phyloP scores from a whole-genome alignment of 2,113 vertebrate genomes.

The Camelus dromedarius region DNA sequence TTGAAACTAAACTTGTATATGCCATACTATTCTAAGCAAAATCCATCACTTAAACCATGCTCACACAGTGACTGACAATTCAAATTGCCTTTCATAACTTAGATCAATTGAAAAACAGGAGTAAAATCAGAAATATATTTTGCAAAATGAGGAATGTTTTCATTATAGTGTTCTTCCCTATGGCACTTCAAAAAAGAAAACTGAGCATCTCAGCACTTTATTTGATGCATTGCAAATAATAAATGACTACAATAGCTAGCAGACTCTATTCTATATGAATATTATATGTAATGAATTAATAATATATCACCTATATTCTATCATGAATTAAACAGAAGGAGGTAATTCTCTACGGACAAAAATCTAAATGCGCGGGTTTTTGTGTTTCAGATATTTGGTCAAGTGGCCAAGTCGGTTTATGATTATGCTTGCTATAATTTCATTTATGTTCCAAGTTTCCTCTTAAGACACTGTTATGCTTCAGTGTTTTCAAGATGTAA shows the following conservation, averaged over 20 bases:
- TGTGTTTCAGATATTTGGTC: slow-evolving; percentile 40
- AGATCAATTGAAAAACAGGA: slow-evolving; percentile 51
- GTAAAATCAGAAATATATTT: slow-evolving; percentile 58
- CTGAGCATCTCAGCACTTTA: background rate
- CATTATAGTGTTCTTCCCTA: slow-evolving; percentile 46
- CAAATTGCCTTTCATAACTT: slow-evolving; percentile 61
- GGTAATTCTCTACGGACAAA: background rate
- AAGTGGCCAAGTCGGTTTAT: slow-evolving; percentile 38
- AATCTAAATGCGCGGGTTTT: background rate
- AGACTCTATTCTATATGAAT: slow-evolving; percentile 34
- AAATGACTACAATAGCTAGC: slow-evolving; percentile 16
- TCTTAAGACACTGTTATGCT: background rate
- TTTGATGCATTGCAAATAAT: slow-evolving; percentile 45
- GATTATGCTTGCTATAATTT: background rate
- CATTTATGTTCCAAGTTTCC: background rate
- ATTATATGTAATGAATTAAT: slow-evolving; percentile 65
- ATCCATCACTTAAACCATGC: slow-evolving; percentile 30
- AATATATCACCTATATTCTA: slow-evolving; percentile 8
- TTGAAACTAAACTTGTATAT: slow-evolving; percentile 55
- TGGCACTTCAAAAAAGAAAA: slow-evolving; percentile 49
- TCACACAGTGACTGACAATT: slow-evolving; percentile 56
- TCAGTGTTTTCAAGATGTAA: background rate
- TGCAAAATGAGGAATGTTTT: slow-evolving; percentile 66
- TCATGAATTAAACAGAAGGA: slow-evolving; percentile 48
- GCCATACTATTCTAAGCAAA: slow-evolving; percentile 17